Base-by-base conservation (phyloP, 2,888 invertebrate species). In the Stegophylla sp. region DNA sequence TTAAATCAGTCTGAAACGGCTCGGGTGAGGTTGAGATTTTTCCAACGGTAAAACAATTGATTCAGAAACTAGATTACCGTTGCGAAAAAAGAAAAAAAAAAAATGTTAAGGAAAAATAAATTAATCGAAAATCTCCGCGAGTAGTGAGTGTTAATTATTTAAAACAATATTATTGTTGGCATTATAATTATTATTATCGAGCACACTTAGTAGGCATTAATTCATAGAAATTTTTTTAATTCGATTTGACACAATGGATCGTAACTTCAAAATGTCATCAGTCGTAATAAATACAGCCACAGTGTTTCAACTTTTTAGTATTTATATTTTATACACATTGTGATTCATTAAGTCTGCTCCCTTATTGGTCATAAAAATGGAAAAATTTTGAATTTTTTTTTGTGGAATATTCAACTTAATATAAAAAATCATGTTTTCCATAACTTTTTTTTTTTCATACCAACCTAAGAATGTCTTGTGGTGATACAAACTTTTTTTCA, bases 1-100 rank as follows among this genome's bases (percentile, higher is more conserved):
- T 53, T 26, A 53, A 66, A 76, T 76, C 53, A 76, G 64, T 66
- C 1, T 12, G 41, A 26, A 66, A 66, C 43, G 13, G 53, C 75
- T 64, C 53, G 51, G 53, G 41, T 41, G 26, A n/a, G 3, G 23
- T 64, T 51, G n/a, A 75, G n/a, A 51, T 75, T 64, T n/a, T 64
- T 51, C 66, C 23, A 34, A 41, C 28, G 34, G 61, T 63, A 75
- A 63, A 75, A 75, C 74, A 75, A 75, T 75, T 63, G 45, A 63
- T 63, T 43, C 23, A 20, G 34, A 34, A 74, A 74, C 61, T 74
- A 20, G 74, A 74, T 48, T 48, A 23, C n/a, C 41, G 28, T 73
- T 73, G 73, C 73, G 61, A 45, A 73, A 73, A 61, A 53, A 53
- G n/a, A n/a, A n/a, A n/a, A n/a, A n/a, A n/a, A n/a, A n/a, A n/a